Conservation (phyloP, 2,888 invertebrate genomes). For the Melieria picta region DNA sequence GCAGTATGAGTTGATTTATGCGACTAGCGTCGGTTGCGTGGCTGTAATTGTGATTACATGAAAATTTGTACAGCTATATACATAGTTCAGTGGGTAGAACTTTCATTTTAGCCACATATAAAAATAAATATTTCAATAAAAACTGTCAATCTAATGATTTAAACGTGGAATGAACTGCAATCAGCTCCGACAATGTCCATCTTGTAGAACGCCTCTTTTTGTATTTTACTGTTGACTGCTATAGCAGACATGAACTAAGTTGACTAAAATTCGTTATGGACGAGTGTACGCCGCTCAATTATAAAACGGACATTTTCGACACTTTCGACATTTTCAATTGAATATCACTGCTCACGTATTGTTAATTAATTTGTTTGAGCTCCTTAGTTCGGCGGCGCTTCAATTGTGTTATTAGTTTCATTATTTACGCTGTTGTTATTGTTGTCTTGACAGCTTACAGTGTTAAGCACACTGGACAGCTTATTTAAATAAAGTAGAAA, state of each 20-base stretch:
- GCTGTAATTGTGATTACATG: not conserved
- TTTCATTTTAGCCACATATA: no score
- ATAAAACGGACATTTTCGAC: not conserved
- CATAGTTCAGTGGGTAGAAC: no score
- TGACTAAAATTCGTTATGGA: no score
- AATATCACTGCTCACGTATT: not conserved
- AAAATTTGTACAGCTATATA: no score
- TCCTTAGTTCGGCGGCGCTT: not conserved
- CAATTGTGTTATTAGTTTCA: not conserved
- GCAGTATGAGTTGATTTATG: conserved; percentile 27
- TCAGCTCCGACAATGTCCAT: no score
- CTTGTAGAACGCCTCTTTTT: no score
- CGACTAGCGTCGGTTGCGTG: no score
- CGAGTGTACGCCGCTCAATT: not conserved
- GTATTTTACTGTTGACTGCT: no score
- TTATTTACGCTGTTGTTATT: not conserved
- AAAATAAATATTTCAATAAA: no score
- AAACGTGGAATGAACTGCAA: no score
- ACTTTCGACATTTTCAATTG: not conserved
- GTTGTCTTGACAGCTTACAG: not conserved
- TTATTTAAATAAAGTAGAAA: not conserved
- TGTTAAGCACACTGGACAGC: not conserved
- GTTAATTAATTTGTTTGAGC: not conserved
- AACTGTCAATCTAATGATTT: no score
- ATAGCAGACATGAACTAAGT: no score